Conservation (phyloP, 1,140 invertebrate species). For the Drosophila subobscura region DNA sequence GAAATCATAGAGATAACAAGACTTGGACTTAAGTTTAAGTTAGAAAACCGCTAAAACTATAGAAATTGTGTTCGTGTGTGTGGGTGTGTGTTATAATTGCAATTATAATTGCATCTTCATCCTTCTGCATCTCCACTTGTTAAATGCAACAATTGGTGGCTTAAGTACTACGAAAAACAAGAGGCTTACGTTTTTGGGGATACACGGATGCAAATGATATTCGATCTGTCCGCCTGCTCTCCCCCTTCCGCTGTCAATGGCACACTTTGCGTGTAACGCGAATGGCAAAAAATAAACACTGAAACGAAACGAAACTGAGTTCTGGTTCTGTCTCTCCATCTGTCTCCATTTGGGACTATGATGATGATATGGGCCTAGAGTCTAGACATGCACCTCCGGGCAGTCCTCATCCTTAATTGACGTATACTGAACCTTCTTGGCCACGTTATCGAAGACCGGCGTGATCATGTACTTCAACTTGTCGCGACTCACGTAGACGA, state of each 20-base stretch:
- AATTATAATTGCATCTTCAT: constrained; percentile 34
- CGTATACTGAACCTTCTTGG: constrained; percentile 90
- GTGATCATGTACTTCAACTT: constrained; percentile 85
- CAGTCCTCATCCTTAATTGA: constrained; percentile 86
- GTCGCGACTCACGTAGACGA: constrained; percentile 87
- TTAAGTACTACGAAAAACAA: constrained; percentile 76
- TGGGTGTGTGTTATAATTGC: constrained; percentile 38
- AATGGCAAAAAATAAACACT: constrained; percentile 53
- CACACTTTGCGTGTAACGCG: constrained; percentile 68
- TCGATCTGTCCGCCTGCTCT: neutral
- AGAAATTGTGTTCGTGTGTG: constrained; percentile 49
- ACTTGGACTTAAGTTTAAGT: constrained; percentile 59
- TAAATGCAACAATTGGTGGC: constrained; percentile 77
- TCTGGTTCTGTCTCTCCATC: constrained; percentile 8
- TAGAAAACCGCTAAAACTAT: constrained; percentile 72
- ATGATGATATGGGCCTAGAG: constrained; percentile 30
- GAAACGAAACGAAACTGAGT: constrained; percentile 32
- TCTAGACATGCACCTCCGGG: constrained; percentile 83
- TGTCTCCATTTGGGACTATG: constrained; percentile 24
- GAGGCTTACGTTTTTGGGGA: constrained; percentile 30
- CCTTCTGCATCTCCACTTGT: constrained; percentile 19
- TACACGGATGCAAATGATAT: constrained; percentile 15
- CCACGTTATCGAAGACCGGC: constrained; percentile 88
- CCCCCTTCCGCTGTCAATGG: constrained; percentile 59
- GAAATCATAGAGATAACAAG: constrained; percentile 67